Evolutionary conservation across 2,113 vertebrate species (phyloP).

Genomic region (Lonchura striata): DNA sequence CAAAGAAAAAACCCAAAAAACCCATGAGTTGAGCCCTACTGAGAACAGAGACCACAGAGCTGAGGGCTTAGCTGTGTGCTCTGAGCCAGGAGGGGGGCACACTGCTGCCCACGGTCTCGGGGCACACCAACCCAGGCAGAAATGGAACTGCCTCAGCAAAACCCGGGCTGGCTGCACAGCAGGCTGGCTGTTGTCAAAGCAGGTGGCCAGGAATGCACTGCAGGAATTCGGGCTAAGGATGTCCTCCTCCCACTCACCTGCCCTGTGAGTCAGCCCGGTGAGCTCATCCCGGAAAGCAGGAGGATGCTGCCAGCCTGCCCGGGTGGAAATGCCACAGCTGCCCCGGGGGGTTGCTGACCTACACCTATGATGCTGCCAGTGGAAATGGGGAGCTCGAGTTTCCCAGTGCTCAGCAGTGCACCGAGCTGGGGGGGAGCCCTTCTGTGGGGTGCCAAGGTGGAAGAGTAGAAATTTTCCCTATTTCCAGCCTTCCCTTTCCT

Average conservation of each 20-base stretch:
- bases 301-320: neutral
- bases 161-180: neutral
- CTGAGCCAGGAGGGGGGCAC: neutral
- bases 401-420: accelerated
- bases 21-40: accelerated
- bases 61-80: neutral
- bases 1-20: neutral
- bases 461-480: neutral
- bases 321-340: neutral
- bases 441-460: neutral
- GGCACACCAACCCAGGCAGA: neutral
- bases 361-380: neutral
- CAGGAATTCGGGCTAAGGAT: neutral
- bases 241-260: neutral
- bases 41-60: accelerated
- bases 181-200: neutral
- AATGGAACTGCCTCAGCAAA: neutral
- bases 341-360: neutral
- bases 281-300: neutral
- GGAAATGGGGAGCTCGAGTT: accelerated
- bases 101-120: accelerated
- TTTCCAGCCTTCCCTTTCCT: neutral
- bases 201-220: neutral
- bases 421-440: accelerated
- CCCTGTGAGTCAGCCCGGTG: neutral